Percentiles rank a stretch among this genome's conserved stretches.
phyloP scores from a whole-genome alignment of 2,113 vertebrate species.

The Cyanoderma ruficeps region DNA sequence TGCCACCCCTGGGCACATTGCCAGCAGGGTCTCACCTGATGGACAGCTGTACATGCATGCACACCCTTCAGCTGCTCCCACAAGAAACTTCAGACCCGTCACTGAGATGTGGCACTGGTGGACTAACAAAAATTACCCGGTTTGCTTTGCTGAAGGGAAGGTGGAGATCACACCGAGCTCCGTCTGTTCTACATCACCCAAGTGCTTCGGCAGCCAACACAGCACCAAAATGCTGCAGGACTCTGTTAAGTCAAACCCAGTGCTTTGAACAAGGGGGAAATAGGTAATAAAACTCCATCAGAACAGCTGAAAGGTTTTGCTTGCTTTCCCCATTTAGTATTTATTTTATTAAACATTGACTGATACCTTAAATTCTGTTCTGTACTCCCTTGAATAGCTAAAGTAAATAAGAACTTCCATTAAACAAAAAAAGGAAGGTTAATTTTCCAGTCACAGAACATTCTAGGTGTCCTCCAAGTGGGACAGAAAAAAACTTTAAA shows the following conservation, averaged over 20 bases:
- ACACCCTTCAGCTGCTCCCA: neutral
- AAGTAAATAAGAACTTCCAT: neutral
- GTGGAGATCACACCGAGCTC: neutral
- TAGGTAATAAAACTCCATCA: neutral
- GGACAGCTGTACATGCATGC: rapidly evolving
- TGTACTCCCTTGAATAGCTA: neutral
- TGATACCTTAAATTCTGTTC: neutral
- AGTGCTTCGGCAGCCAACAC: neutral
- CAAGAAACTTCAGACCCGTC: neutral
- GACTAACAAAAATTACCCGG: neutral
- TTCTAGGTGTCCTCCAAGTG: neutral
- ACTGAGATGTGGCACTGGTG: neutral
- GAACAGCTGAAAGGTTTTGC: neutral
- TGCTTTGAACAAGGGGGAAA: rapidly evolving
- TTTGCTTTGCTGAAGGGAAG: neutral
- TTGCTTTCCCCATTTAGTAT: neutral
- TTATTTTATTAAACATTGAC: neutral
- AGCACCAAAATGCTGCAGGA: neutral
- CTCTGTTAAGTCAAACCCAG: neutral
- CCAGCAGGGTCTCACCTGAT: rapidly evolving
- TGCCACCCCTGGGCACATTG: rapidly evolving
- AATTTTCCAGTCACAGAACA: neutral
- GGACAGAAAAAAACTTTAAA: neutral
- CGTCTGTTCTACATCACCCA: too few relatives aligned
- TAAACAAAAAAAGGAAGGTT: neutral